Base-by-base conservation (phyloP, 2,888 invertebrate species). In the Catocala fraxini region DNA sequence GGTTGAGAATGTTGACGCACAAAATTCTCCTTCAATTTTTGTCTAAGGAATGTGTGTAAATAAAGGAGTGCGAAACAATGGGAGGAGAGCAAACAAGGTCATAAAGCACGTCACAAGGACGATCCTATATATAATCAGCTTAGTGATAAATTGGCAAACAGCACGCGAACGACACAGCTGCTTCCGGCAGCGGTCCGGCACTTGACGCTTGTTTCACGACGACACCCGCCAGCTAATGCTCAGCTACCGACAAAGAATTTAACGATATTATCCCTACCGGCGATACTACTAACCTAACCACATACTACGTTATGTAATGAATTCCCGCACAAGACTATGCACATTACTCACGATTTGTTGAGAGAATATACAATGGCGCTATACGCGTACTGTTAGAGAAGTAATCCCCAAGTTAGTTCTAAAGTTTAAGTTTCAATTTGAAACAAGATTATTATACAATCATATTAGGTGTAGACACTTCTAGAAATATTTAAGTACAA, bases 81-180 rank as follows among this genome's bases (percentile, higher is more conserved):
- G 82, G 79, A 86, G 83, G 85, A 89, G 87, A 88, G 86, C 83
- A 90, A 91, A 91, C 91, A 91, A 87, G 89, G 90, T 90, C 89
- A 88, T 92, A 92, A 92, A 92, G 86, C 89, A 91, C 89, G 91
- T 91, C 91, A 88, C 85, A 83, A 85, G 84, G 89, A 89, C 89
- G 84, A 87, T 89, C 92, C 92, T 92, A 89, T 91, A 93, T 91
- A 92, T 93, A 93, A 93, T 94, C 92, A 92, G 92, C 93, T 93
- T 93, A 91, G 93, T 93, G 92, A 93, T 93, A 93, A 93, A 94
- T 94, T 93, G 93, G 92, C 90, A 93, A 93, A 93, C 88, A 93
- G 85, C 93, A 94, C 93, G 93, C 93, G 86, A 93, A 82, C 89
- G 88, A 88, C 92, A 84, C 93, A 93, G 92, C 92, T 93, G 92